Percentiles rank a stretch among this genome's conserved stretches.
phyloP scores from a whole-genome alignment of 2,113 vertebrate species.

The Phainopepla nitens region DNA sequence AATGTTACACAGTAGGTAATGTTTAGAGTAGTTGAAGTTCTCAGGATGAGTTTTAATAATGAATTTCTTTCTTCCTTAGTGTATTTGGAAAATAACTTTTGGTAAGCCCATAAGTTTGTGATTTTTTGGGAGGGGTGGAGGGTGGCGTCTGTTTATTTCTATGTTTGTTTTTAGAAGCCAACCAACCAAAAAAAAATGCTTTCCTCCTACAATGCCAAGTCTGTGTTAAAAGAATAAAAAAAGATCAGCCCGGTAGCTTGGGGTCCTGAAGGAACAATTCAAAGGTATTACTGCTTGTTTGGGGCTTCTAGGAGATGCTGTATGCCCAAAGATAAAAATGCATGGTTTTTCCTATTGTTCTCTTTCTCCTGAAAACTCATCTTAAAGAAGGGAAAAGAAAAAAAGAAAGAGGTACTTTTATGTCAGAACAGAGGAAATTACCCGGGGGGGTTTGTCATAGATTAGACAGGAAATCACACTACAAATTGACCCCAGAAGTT shows the following conservation, averaged over 20 bases:
- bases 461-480: slow-evolving; percentile 16
- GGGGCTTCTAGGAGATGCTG: not conserved
- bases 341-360: not conserved
- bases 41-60: not conserved
- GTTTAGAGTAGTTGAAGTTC: not conserved
- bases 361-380: not conserved
- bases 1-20: not conserved
- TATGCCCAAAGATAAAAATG: not conserved
- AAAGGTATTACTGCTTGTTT: not conserved
- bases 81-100: not conserved
- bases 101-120: not conserved
- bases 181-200: not conserved
- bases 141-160: rapidly evolving
- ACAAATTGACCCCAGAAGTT: not conserved
- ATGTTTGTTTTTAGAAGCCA: not conserved
- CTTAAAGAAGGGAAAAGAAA: not conserved
- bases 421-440: not conserved
- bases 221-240: too few species aligned
- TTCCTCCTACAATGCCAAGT: not conserved
- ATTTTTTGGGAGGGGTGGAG: not conserved
- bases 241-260: not conserved
- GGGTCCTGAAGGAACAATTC: not conserved
- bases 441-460: not conserved
- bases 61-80: not conserved
- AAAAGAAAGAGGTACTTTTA: not conserved